These are phyloP conservation scores for Argentina silus DNA, from an alignment of 2,797 vertebrate species.

Conservation along the genomic window DNA sequence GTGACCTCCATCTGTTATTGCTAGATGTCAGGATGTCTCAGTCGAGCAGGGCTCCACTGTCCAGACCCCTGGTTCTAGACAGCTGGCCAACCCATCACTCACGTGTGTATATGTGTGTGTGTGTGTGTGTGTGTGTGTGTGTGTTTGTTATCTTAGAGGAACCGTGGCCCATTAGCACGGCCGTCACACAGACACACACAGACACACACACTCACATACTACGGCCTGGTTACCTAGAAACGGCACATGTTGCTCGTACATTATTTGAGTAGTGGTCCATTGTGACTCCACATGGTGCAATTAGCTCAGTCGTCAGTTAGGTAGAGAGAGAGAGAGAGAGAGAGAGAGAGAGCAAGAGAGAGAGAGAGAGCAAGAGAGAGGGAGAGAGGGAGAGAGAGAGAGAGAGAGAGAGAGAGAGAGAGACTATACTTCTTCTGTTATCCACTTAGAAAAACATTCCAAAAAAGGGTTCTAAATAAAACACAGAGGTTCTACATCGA, in stretches of 20 bases:
- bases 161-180: conserved; percentile 62
- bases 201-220: conserved; percentile 50
- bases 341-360: too few relatives aligned
- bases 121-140: conserved; percentile 34
- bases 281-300: conserved; percentile 39
- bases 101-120: conserved; percentile 50
- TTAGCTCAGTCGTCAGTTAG: conserved; percentile 22
- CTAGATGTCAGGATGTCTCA: conserved; percentile 49
- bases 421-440: background rate
- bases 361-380: background rate
- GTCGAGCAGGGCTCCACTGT: conserved; percentile 37
- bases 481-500: too few relatives aligned
- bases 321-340: background rate
- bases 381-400: too few relatives aligned
- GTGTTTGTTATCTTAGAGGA: conserved; percentile 56
- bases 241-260: conserved; percentile 51
- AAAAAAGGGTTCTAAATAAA: too few relatives aligned
- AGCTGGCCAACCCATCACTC: conserved; percentile 51
- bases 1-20: conserved; percentile 62
- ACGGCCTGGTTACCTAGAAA: conserved; percentile 68
- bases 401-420: too few relatives aligned
- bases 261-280: conserved; percentile 50
- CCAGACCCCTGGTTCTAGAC: conserved; percentile 42
- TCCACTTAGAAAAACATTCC: background rate
- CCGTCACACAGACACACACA: conserved; percentile 44